A percentile compares a stretch with the other conserved stretches of the same genome.
phyloP scores from a whole-genome alignment of 2,888 invertebrate genomes.

The Tromatobia lineatoria region DNA sequence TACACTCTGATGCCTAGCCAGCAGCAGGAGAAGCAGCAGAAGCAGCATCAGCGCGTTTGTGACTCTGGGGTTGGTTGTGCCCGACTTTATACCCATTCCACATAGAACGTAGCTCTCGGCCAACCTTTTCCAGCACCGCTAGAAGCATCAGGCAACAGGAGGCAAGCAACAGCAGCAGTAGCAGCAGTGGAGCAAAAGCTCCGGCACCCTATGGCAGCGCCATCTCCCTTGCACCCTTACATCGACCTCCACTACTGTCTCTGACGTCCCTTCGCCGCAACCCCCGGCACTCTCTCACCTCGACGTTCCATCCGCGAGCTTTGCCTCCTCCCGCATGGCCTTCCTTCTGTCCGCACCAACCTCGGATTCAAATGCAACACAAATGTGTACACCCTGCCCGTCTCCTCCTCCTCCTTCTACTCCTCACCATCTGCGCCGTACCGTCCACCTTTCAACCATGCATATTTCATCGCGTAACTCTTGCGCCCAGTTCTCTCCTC shows the following conservation, averaged over 20 bases:
- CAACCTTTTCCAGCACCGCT: conserved; percentile 48
- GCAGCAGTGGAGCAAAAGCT: conserved; percentile 44
- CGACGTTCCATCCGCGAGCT: conserved; percentile 54
- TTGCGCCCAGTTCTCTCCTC: conserved; percentile 58
- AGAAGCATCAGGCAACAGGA: conserved; percentile 24
- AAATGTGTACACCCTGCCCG: conserved; percentile 55
- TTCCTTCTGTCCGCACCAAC: conserved; percentile 70
- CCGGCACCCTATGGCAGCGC: conserved; percentile 51
- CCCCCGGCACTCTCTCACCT: conserved; percentile 44
- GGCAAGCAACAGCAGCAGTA: conserved; percentile 13
- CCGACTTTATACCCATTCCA: conserved; percentile 38
- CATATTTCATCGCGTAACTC: conserved; percentile 67
- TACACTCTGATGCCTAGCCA: conserved; percentile 32
- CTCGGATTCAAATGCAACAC: conserved; percentile 73
- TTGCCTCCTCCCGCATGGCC: conserved; percentile 56
- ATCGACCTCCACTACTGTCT: conserved; percentile 40
- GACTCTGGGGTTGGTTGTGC: conserved; percentile 39
- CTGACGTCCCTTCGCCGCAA: conserved; percentile 59
- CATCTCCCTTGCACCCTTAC: conserved; percentile 41
- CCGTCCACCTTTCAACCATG: conserved; percentile 62
- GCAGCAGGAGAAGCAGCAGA: conserved; percentile 20
- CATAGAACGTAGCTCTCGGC: conserved; percentile 15
- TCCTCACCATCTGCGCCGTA: conserved; percentile 29
- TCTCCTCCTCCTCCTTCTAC: neutral
- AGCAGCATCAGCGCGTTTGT: conserved; percentile 41